Evolutionary conservation across 2,113 vertebrate genomes (phyloP).

Genomic region (Laticauda colubrina): DNA sequence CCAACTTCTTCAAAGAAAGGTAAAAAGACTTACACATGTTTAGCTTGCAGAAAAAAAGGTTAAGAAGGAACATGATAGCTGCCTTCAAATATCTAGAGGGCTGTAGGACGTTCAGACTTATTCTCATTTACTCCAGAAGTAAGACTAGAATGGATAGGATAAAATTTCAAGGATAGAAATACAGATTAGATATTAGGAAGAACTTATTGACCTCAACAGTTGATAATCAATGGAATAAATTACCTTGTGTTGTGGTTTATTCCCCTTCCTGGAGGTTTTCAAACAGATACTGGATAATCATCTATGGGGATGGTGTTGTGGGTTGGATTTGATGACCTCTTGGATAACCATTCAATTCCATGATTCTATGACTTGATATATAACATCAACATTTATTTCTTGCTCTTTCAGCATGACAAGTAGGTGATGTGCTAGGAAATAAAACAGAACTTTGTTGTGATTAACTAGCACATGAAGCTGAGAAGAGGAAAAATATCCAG

Average conservation of each 20-base stretch:
- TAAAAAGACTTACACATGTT: not conserved
- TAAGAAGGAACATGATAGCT: not conserved
- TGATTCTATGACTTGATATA: not conserved
- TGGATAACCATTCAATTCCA: not conserved
- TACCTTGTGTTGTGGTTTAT: not conserved
- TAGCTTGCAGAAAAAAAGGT: not conserved
- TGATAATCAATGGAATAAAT: not conserved
- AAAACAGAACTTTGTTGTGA: not conserved
- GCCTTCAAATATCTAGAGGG: not conserved
- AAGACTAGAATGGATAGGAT: not conserved
- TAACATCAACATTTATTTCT: not conserved
- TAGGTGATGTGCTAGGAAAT: not conserved
- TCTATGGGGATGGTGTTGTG: not conserved
- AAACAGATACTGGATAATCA: not conserved
- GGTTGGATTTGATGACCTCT: not conserved
- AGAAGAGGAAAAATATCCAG: not conserved
- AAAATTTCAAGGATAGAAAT: not conserved
- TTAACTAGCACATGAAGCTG: not conserved
- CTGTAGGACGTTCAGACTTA: not conserved
- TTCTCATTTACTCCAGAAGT: not conserved
- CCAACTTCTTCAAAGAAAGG: not conserved
- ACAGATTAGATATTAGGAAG: not conserved
- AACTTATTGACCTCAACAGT: not conserved
- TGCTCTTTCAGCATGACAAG: not conserved
- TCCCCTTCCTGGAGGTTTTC: not conserved